phyloP scores from a whole-genome alignment of 1,140 invertebrate genomes.

The Hyphantria cunea region DNA sequence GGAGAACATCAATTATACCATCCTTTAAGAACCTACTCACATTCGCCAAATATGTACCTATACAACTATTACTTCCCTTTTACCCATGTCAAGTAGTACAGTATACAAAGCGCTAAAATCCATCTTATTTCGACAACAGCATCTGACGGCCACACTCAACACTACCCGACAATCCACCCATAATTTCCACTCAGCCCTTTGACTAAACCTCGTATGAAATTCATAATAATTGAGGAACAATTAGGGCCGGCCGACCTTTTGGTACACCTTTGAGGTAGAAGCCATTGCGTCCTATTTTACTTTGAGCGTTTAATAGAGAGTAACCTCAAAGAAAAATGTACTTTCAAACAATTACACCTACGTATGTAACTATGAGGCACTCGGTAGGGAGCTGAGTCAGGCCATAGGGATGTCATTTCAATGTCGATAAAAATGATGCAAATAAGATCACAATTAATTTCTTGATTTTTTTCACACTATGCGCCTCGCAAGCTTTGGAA shows the following conservation, averaged over 20 bases:
- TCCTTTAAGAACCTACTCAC: no score
- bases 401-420: slow-evolving; percentile 39
- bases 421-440: slow-evolving; percentile 25
- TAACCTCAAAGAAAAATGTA: slow-evolving; percentile 82
- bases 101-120: neutral
- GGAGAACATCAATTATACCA: no score
- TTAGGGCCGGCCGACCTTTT: slow-evolving; percentile 63
- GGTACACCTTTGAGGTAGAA: slow-evolving; percentile 71
- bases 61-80: neutral
- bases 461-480: no score
- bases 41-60: no score
- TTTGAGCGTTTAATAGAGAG: slow-evolving; percentile 79
- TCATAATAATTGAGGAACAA: slow-evolving; percentile 80
- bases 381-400: slow-evolving; percentile 69
- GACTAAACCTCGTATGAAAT: slow-evolving; percentile 67
- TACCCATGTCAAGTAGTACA: neutral
- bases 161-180: slow-evolving; percentile 19
- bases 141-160: slow-evolving; percentile 6
- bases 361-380: slow-evolving; percentile 75
- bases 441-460: no score
- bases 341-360: slow-evolving; percentile 79
- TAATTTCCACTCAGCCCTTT: slow-evolving; percentile 63
- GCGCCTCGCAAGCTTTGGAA: no score
- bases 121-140: neutral
- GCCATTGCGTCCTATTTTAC: slow-evolving; percentile 75